These are phyloP conservation scores for Hydractinia echinata DNA, from an alignment of 30 jellyfish, hydroid and myxozoan species.

Conservation along the genomic window DNA sequence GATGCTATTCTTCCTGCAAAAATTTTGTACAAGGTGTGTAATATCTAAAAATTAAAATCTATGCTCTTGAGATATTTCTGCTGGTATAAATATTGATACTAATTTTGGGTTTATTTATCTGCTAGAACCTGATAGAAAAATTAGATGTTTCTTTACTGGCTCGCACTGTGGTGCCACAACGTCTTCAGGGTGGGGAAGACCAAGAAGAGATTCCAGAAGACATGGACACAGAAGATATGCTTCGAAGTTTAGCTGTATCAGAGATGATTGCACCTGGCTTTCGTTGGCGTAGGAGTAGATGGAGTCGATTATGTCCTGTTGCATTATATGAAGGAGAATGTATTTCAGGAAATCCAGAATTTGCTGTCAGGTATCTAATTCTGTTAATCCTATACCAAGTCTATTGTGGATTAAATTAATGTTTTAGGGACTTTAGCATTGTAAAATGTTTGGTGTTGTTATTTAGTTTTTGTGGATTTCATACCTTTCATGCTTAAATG, in stretches of 20 bases:
- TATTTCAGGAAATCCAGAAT: slow-evolving; percentile 78
- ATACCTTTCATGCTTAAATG: background rate
- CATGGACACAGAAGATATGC: slow-evolving; percentile 82
- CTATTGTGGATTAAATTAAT: background rate
- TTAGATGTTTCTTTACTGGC: slow-evolving; percentile 43
- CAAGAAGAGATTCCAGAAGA: slow-evolving; percentile 84
- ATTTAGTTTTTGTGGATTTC: background rate
- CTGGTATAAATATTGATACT: background rate
- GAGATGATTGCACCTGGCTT: slow-evolving; percentile 79
- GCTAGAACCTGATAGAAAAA: slow-evolving; percentile 51
- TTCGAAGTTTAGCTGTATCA: slow-evolving; percentile 73
- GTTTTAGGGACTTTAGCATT: background rate
- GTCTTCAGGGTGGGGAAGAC: slow-evolving; percentile 85
- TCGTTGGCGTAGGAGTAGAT: slow-evolving; percentile 89
- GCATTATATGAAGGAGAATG: slow-evolving; percentile 66
- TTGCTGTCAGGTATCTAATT: slow-evolving; percentile 68
- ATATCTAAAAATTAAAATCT: no score
- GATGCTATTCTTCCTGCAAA: slow-evolving; percentile 66
- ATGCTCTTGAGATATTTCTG: background rate
- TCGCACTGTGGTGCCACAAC: slow-evolving; percentile 67
- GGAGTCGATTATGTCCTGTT: slow-evolving; percentile 94
- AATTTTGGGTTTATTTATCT: background rate
- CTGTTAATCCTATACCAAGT: background rate
- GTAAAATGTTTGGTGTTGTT: background rate
- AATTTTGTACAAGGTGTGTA: slow-evolving; percentile 41